Percentiles rank a stretch among this genome's conserved stretches.
Evolutionary conservation across 2,888 invertebrate genomes (phyloP).

Genomic region (Lithophane ornitopus): DNA sequence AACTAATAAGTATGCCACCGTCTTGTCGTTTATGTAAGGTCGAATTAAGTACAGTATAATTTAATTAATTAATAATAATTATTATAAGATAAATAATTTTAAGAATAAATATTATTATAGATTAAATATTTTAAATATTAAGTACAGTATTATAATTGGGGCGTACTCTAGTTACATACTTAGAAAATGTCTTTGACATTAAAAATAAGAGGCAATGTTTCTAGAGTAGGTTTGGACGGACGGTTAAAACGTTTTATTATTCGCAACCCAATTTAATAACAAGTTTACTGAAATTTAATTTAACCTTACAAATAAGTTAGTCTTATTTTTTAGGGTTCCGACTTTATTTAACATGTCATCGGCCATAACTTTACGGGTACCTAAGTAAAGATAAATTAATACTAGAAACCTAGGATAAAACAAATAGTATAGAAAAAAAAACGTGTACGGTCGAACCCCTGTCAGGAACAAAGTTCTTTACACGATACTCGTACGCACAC

Average conservation of each 20-base stretch:
- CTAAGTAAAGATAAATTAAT: background rate
- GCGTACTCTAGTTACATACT: background rate
- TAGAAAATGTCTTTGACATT: background rate
- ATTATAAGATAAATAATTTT: no score
- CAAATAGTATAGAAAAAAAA: background rate
- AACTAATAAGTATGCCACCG: no score
- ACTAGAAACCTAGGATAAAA: background rate
- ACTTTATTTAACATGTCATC: background rate
- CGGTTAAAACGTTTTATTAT: constrained; percentile 5
- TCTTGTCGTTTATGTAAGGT: no score
- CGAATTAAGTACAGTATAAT: no score
- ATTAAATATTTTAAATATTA: no score
- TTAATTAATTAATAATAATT: no score
- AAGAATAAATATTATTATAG: no score
- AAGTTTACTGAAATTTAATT: background rate
- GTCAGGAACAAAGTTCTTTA: no score
- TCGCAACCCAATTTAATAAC: constrained; percentile 4
- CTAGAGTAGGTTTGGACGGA: background rate
- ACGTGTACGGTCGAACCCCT: no score
- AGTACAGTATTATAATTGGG: no score
- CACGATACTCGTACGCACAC: no score
- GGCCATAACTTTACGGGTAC: background rate
- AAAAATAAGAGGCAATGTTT: background rate
- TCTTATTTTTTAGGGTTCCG: background rate
- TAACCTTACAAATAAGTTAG: constrained; percentile 2